Percentiles rank a stretch among this genome's conserved stretches.
These are phyloP conservation scores for Andrena bucephala DNA, from an alignment of 2,888 invertebrate genomes.

Conservation along the genomic window DNA sequence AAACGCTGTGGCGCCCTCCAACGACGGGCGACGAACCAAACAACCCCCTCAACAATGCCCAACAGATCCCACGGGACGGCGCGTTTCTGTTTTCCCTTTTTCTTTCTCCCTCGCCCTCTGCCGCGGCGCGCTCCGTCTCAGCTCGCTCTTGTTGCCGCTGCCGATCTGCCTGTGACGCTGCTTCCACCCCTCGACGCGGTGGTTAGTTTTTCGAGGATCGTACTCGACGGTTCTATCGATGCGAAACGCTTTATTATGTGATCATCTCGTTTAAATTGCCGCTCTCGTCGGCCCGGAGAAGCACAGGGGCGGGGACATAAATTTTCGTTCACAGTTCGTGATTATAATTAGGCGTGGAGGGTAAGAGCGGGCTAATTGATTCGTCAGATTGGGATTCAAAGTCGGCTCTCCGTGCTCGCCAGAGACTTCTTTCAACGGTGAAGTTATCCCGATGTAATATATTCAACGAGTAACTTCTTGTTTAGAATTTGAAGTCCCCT, in stretches of 20 bases:
- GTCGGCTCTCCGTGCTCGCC: background rate
- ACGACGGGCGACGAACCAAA: conserved; percentile 78
- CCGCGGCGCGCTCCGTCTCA: conserved; percentile 10
- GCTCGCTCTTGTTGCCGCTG: conserved; percentile 36
- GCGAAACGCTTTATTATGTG: conserved; percentile 42
- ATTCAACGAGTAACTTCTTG: conserved; percentile 24
- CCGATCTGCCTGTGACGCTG: conserved; percentile 31
- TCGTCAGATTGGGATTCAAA: background rate
- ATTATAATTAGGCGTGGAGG: background rate
- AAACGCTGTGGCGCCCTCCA: conserved; percentile 71
- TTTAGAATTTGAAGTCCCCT: background rate
- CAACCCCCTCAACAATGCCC: conserved; percentile 78
- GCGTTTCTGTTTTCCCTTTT: conserved; percentile 58
- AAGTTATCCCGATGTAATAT: background rate
- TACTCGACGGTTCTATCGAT: conserved; percentile 44
- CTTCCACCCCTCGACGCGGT: conserved; percentile 16
- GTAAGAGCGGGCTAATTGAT: background rate
- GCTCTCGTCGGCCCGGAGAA: background rate
- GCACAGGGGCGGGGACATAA: background rate
- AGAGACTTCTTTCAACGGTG: background rate
- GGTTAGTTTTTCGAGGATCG: conserved; percentile 29
- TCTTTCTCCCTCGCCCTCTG: conserved; percentile 13
- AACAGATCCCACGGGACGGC: conserved; percentile 76
- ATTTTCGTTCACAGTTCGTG: background rate
- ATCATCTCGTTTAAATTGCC: conserved; percentile 41